A percentile compares a stretch with the other conserved stretches of the same genome.
Conservation (phyloP, 2,888 invertebrate genomes). For the Teleogryllus oceanicus region DNA sequence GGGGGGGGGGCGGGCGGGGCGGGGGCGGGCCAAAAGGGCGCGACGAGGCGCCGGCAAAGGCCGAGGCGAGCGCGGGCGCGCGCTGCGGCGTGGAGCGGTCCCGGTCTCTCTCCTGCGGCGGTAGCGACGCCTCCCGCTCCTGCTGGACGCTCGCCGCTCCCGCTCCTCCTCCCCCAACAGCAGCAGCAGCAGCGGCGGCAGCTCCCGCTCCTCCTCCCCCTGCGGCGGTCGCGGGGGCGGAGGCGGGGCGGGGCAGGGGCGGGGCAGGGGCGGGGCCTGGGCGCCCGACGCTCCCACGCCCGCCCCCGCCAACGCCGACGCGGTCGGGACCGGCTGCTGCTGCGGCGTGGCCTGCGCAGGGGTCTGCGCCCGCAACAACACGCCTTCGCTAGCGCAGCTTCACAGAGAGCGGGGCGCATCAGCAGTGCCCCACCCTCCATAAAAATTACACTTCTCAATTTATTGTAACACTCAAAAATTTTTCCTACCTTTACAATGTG, state of each 20-base stretch:
- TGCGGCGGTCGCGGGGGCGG: background rate
- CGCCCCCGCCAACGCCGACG: constrained; percentile 9
- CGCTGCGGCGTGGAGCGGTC: constrained; percentile 7
- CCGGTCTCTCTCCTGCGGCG: background rate
- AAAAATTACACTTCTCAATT: too few relatives aligned
- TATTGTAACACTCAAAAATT: too few relatives aligned
- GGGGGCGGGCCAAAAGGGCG: background rate
- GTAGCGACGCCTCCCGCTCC: background rate
- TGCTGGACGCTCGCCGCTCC: too few relatives aligned
- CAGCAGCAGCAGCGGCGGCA: too few relatives aligned
- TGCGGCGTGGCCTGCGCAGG: constrained; percentile 29
- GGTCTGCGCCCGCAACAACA: background rate
- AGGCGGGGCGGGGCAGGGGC: background rate
- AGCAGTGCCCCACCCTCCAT: too few relatives aligned
- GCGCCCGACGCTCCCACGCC: background rate
- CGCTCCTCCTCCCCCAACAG: too few relatives aligned
- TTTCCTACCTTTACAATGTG: too few relatives aligned
- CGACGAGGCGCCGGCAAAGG: background rate
- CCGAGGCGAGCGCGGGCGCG: background rate
- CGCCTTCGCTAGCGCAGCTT: background rate
- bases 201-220: too few relatives aligned
- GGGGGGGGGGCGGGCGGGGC: rapidly evolving
- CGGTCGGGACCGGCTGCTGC: constrained; percentile 19
- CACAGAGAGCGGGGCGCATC: background rate
- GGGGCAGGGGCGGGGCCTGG: background rate